Percentiles rank a stretch among this genome's conserved stretches.
Evolutionary conservation across 2,797 vertebrate genomes (phyloP).

Genomic region (Coluber constrictor): DNA sequence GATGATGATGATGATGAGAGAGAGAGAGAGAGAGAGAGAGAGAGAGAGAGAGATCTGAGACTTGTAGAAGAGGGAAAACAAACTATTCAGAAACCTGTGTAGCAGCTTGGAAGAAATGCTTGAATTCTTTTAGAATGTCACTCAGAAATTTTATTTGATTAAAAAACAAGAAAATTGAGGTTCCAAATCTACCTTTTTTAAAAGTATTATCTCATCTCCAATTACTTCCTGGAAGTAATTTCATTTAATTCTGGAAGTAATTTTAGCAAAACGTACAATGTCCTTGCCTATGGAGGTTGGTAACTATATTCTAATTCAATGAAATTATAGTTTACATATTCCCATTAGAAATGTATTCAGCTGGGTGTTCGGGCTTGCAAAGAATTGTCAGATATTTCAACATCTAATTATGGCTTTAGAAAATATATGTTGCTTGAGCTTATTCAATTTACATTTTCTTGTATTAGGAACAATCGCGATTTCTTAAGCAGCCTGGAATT

Average conservation of each 20-base stretch:
- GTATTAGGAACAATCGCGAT: slow-evolving; percentile 41
- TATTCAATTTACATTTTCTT: slow-evolving; percentile 38
- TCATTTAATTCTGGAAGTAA: slow-evolving; percentile 7
- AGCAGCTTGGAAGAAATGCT: neutral
- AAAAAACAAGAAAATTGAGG: slow-evolving; percentile 46
- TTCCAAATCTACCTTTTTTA: slow-evolving; percentile 34
- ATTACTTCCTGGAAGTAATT: slow-evolving; percentile 34
- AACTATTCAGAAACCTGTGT: neutral
- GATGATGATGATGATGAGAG: too few species aligned
- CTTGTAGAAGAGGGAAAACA: neutral
- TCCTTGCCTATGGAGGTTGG: slow-evolving; percentile 14
- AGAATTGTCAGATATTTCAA: slow-evolving; percentile 45
- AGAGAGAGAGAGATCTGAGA: neutral
- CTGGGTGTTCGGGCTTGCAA: slow-evolving; percentile 35
- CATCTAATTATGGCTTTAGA: slow-evolving; percentile 39
- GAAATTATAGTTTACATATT: slow-evolving; percentile 41
- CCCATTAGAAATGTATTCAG: slow-evolving; percentile 45
- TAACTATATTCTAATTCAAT: slow-evolving; percentile 33
- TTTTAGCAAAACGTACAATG: slow-evolving; percentile 47
- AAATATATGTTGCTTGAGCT: slow-evolving; percentile 23
- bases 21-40: neutral
- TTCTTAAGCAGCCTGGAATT: neutral
- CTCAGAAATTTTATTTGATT: slow-evolving; percentile 32
- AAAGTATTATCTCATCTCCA: slow-evolving; percentile 32
- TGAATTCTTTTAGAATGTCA: slow-evolving; percentile 4